Evolutionary conservation across 1,140 invertebrate genomes (phyloP).

Genomic region (Coptotermes formosanus): DNA sequence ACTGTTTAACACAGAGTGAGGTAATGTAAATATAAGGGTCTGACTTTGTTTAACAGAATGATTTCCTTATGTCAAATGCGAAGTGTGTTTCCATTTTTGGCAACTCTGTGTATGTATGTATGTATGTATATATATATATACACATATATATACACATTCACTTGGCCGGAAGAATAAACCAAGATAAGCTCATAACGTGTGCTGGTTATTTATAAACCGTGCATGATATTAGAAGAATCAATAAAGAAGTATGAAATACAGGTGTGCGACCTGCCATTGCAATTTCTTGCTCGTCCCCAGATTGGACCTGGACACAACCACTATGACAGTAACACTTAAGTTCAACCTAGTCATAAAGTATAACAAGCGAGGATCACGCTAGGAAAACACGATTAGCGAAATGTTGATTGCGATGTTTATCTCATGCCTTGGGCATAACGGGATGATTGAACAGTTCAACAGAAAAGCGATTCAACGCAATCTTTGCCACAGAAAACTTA

Average conservation of each 20-base stretch:
- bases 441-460: neutral
- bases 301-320: neutral
- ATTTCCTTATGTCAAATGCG: no score
- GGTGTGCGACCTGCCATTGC: neutral
- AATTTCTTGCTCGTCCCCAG: neutral
- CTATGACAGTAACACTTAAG: neutral
- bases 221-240: neutral
- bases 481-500: no score
- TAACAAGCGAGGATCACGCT: neutral
- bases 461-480: neutral
- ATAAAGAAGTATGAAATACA: neutral
- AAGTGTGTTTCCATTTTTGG: no score
- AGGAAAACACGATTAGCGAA: neutral
- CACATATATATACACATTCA: no score
- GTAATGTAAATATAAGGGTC: no score
- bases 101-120: no score
- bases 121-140: no score
- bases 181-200: no score
- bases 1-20: no score
- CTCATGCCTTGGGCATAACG: neutral
- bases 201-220: no score
- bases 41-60: no score
- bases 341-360: neutral
- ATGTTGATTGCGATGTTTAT: conserved; percentile 1
- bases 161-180: no score